phyloP scores from a whole-genome alignment of 2,888 invertebrate genomes.

The Helleia helle region DNA sequence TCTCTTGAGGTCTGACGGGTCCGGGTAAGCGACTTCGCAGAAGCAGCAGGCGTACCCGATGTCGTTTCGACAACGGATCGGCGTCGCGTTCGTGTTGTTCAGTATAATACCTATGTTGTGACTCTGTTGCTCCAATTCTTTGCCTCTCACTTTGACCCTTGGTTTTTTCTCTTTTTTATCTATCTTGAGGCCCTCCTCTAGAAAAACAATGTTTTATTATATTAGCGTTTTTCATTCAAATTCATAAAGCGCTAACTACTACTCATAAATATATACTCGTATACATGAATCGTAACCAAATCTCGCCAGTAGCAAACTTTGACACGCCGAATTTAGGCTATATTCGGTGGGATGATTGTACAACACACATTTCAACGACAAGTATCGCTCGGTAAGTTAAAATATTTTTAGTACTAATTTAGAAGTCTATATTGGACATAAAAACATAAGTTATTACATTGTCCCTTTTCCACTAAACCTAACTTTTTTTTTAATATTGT shows the following conservation, averaged over 20 bases:
- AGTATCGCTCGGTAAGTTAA: too few relatives aligned
- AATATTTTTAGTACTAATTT: too few relatives aligned
- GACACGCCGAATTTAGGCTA: too few relatives aligned
- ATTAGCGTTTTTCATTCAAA: background rate
- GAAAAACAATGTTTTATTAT: background rate
- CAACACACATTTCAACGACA: too few relatives aligned
- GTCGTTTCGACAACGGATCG: constrained; percentile 24
- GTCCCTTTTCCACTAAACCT: too few relatives aligned
- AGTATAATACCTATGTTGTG: constrained; percentile 25
- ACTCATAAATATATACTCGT: too few relatives aligned
- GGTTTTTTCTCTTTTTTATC: constrained; percentile 8
- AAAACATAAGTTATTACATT: too few relatives aligned
- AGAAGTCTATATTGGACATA: too few relatives aligned
- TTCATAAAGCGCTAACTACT: background rate
- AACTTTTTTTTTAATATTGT: too few relatives aligned
- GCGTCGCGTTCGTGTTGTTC: constrained; percentile 32
- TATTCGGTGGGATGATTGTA: too few relatives aligned
- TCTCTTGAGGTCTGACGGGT: constrained; percentile 24
- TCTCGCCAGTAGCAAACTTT: too few relatives aligned
- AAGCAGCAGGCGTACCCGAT: constrained; percentile 28
- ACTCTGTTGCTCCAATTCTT: constrained; percentile 23
- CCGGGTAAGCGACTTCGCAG: constrained; percentile 22
- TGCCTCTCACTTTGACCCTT: constrained; percentile 10
- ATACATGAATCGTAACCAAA: too few relatives aligned
- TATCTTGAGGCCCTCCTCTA: background rate